phyloP scores from a whole-genome alignment of 2,113 vertebrate species.

The Pagrus major region DNA sequence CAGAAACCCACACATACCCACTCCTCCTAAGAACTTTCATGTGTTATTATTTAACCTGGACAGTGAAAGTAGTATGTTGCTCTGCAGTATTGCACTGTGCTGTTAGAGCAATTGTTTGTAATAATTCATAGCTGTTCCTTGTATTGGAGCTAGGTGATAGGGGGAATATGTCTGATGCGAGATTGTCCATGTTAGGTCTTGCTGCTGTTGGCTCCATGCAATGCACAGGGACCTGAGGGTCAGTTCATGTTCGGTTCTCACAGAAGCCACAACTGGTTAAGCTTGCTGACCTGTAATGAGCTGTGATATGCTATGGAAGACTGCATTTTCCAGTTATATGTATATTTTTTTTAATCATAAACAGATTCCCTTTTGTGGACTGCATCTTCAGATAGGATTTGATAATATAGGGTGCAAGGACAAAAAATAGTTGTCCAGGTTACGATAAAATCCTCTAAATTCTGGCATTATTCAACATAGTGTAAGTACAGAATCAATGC shows the following conservation, averaged over 20 bases:
- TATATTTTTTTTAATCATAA: not conserved
- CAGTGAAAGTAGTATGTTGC: not conserved
- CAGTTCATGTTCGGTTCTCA: not conserved
- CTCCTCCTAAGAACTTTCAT: slow-evolving; percentile 16
- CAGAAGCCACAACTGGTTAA: not conserved
- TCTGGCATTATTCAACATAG: no score
- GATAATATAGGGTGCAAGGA: not conserved
- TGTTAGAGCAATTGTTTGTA: not conserved
- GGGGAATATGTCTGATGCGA: no score
- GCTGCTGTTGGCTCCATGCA: not conserved
- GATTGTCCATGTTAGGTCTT: not conserved
- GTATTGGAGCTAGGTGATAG: not conserved
- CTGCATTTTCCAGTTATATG: not conserved
- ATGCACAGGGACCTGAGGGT: not conserved
- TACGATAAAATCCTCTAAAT: not conserved
- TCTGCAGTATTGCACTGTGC: not conserved
- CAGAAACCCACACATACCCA: not conserved
- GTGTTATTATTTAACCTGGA: not conserved
- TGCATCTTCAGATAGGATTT: not conserved
- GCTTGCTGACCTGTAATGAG: not conserved
- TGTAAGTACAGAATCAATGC: no score
- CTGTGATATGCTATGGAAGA: not conserved
- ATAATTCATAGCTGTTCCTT: not conserved
- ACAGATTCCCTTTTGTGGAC: not conserved
- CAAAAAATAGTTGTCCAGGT: not conserved